Percentiles rank a stretch among this genome's conserved stretches.
phyloP scores from a whole-genome alignment of 2,113 vertebrate species.

The Onychorhynchus coronatus region DNA sequence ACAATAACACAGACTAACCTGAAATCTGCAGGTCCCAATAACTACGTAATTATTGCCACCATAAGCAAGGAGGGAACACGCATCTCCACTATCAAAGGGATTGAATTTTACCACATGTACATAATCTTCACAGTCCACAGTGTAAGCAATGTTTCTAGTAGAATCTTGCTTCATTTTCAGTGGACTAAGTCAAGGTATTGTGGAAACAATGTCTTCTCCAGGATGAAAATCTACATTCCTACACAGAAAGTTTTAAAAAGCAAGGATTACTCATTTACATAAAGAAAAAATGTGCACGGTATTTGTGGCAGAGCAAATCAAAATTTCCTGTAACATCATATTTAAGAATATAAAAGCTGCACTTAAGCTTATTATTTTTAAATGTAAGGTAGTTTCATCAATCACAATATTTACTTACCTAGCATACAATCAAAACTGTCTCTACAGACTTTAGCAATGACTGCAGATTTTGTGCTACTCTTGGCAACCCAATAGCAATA shows the following conservation, averaged over 20 bases:
- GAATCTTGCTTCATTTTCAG: slow-evolving; percentile 85
- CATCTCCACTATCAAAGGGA: slow-evolving; percentile 84
- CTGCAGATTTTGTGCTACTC: background rate
- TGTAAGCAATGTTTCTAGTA: slow-evolving; percentile 81
- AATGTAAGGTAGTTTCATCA: background rate
- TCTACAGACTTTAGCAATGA: background rate
- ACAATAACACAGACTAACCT: slow-evolving; percentile 75
- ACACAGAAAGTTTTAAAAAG: background rate
- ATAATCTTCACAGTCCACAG: slow-evolving; percentile 89
- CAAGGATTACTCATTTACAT: background rate
- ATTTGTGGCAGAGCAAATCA: background rate
- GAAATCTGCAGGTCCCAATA: slow-evolving; percentile 87
- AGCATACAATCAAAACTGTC: background rate
- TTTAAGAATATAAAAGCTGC: background rate
- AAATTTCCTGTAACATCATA: background rate
- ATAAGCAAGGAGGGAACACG: slow-evolving; percentile 88
- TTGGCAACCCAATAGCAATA: background rate
- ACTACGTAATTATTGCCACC: slow-evolving; percentile 90
- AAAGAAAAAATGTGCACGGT: background rate
- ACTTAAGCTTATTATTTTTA: background rate
- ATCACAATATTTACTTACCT: background rate
- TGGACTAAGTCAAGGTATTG: background rate
- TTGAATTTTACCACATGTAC: slow-evolving; percentile 95
- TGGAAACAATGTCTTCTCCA: background rate
- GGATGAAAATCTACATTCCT: slow-evolving; percentile 9